These are phyloP conservation scores for Pholis gunnellus DNA, from an alignment of 2,113 vertebrate species.

Conservation along the genomic window DNA sequence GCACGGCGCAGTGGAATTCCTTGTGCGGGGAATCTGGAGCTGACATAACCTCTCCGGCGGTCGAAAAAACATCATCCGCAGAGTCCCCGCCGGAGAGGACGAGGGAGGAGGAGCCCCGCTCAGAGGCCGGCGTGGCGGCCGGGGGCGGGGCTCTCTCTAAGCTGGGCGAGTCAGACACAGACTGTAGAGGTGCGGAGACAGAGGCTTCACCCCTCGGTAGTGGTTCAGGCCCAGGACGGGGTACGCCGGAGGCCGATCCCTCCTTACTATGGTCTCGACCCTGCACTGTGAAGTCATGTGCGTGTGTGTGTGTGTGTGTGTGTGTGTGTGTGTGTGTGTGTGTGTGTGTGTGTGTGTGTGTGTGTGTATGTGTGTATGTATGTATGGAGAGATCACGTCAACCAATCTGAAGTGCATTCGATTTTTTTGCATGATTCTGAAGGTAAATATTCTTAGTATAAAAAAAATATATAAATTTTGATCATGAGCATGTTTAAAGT, in stretches of 20 bases:
- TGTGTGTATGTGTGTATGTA: conserved; percentile 21
- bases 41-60: conserved; percentile 39
- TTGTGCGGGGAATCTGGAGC: conserved; percentile 79
- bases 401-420: conserved; percentile 13
- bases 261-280: conserved; percentile 31
- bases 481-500: conserved; percentile 3
- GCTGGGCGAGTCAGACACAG: conserved; percentile 26
- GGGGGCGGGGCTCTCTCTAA: conserved; percentile 36
- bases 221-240: conserved; percentile 34
- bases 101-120: conserved; percentile 6
- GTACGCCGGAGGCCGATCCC: conserved; percentile 45
- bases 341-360: conserved; percentile 2
- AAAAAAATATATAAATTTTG: too few species aligned
- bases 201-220: conserved; percentile 12
- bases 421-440: conserved; percentile 2
- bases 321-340: conserved; percentile 25
- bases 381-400: conserved; percentile 59
- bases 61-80: conserved; percentile 59
- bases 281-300: conserved; percentile 65
- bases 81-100: conserved; percentile 1
- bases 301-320: background rate
- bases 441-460: too few species aligned
- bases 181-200: conserved; percentile 33
- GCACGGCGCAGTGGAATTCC: conserved; percentile 87
- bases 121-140: conserved; percentile 20